These are phyloP conservation scores for Heterodera carotae DNA, from an alignment of 1,140 invertebrate species.

Conservation along the genomic window DNA sequence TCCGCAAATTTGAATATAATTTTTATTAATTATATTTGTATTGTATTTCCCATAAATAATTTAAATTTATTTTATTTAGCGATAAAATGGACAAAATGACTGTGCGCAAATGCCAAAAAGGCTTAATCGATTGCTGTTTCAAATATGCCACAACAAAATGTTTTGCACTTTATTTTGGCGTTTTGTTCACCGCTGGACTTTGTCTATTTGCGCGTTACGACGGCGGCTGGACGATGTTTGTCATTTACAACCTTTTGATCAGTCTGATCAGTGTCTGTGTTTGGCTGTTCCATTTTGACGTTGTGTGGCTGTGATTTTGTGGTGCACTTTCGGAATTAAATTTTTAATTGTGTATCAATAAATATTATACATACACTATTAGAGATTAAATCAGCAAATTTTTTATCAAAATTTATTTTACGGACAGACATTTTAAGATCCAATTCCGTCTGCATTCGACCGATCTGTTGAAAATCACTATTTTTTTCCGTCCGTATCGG, in stretches of 20 bases:
- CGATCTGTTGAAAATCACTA: too few relatives aligned
- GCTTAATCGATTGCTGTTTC: neutral
- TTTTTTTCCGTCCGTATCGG: too few relatives aligned
- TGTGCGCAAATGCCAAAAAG: constrained; percentile 12
- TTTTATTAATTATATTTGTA: neutral
- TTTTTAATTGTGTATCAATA: too few relatives aligned
- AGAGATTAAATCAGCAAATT: too few relatives aligned
- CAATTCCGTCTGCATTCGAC: too few relatives aligned
- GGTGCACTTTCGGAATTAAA: too few relatives aligned
- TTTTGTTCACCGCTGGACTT: constrained; percentile 2
- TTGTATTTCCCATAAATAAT: neutral
- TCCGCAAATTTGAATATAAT: constrained; percentile 1
- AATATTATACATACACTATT: too few relatives aligned
- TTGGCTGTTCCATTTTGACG: constrained; percentile 20
- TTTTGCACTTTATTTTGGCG: constrained; percentile 11
- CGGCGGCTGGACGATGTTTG: neutral
- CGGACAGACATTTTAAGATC: too few relatives aligned
- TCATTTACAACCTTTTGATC: neutral
- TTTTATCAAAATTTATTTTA: too few relatives aligned
- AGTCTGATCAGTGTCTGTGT: constrained; percentile 3
- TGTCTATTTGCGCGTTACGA: constrained; percentile 6
- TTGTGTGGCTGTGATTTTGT: constrained; percentile 16
- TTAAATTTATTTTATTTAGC: neutral
- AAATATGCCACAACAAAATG: constrained; percentile 13
- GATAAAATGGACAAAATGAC: neutral